phyloP scores from a whole-genome alignment of 2,113 vertebrate genomes.

The Antigone vipio region DNA sequence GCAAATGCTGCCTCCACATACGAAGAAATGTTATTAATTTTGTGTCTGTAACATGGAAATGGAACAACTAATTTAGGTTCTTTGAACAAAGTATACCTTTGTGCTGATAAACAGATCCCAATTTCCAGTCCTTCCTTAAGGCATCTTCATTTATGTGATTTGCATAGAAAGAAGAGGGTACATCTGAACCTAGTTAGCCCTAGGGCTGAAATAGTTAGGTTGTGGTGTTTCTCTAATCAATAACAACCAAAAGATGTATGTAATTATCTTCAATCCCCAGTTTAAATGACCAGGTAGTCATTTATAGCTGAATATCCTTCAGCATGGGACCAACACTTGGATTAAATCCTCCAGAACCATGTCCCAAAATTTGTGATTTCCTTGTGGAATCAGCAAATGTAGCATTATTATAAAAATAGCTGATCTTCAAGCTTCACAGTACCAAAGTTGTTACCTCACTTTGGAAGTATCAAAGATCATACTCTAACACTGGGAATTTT shows the following conservation, averaged over 20 bases:
- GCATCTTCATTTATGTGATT: not conserved
- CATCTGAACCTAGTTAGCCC: not conserved
- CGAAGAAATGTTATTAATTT: not conserved
- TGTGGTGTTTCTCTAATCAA: not conserved
- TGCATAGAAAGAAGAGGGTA: not conserved
- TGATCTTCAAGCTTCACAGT: not conserved
- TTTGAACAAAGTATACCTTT: not conserved
- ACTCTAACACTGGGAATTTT: not conserved
- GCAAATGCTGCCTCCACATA: not conserved
- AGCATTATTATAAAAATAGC: not conserved
- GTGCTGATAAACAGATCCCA: not conserved
- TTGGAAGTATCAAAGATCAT: not conserved
- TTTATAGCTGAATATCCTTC: not conserved
- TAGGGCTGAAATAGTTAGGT: not conserved
- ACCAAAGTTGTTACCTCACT: not conserved
- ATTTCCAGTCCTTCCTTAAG: not conserved
- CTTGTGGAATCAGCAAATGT: not conserved
- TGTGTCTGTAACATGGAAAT: not conserved
- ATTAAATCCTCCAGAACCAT: not conserved
- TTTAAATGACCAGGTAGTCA: not conserved
- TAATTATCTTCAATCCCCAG: not conserved
- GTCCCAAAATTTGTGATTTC: not conserved
- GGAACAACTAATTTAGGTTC: not conserved
- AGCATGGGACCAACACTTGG: not conserved
- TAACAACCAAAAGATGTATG: not conserved